Evolutionary conservation across 1,140 invertebrate species (phyloP).

Genomic region (Episyrphus balteatus): DNA sequence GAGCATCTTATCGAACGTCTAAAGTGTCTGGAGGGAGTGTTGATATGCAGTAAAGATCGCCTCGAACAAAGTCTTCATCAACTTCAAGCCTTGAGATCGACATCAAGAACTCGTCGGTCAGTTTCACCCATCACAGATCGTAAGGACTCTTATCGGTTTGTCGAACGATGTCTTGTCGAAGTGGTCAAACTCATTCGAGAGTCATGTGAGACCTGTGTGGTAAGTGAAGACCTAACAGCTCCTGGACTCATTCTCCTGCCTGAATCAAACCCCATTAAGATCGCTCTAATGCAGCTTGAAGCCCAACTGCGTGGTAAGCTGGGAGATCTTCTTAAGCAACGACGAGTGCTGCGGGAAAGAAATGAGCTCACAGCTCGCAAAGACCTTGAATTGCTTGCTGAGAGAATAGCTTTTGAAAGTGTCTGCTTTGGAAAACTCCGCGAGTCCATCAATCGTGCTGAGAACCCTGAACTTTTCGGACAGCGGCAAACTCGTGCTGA

Average conservation of each 20-base stretch:
- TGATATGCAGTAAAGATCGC: slow-evolving; percentile 41
- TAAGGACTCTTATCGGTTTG: slow-evolving; percentile 44
- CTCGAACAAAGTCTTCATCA: slow-evolving; percentile 35
- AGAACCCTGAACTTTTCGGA: slow-evolving; percentile 12
- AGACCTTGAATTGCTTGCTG: slow-evolving; percentile 56
- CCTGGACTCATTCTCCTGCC: slow-evolving; percentile 6
- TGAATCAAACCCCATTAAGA: slow-evolving; percentile 35
- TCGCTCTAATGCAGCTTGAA: slow-evolving; percentile 52
- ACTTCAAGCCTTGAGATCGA: slow-evolving; percentile 42
- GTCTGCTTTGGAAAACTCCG: slow-evolving; percentile 21
- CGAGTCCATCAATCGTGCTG: slow-evolving; percentile 13
- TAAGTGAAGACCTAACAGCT: slow-evolving; percentile 16
- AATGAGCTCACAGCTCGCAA: slow-evolving; percentile 53
- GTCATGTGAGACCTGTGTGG: slow-evolving; percentile 43
- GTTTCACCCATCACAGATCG: slow-evolving; percentile 47
- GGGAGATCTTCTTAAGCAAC: slow-evolving; percentile 49
- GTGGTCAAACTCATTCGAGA: slow-evolving; percentile 44
- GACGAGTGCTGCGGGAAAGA: slow-evolving; percentile 45
- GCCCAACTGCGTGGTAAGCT: slow-evolving; percentile 53
- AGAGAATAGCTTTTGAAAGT: slow-evolving; percentile 65
- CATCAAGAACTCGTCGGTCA: slow-evolving; percentile 42
- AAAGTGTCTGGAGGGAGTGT: slow-evolving; percentile 45
- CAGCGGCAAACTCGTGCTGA: slow-evolving; percentile 28
- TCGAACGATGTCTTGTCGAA: slow-evolving; percentile 48
- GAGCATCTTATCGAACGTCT: slow-evolving; percentile 44